These are phyloP conservation scores for Morpho deidamia DNA, from an alignment of 2,888 invertebrate genomes.

Conservation along the genomic window DNA sequence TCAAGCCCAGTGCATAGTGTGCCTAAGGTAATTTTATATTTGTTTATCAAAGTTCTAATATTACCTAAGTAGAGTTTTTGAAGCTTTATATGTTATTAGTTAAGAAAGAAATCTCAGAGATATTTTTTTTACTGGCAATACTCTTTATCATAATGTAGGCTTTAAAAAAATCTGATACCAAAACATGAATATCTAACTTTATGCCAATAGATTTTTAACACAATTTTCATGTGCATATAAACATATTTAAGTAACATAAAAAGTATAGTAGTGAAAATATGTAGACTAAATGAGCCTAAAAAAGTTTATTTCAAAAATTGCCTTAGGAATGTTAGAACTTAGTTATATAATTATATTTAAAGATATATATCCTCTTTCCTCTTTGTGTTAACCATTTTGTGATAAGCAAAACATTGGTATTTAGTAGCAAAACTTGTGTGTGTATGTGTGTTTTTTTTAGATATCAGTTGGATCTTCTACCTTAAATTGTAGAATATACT, in stretches of 20 bases:
- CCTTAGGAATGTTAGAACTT: neutral
- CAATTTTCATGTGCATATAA: no score
- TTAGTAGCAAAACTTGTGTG: constrained; percentile 12
- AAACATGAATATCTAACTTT: no score
- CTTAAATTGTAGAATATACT: neutral
- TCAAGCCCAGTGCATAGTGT: constrained; percentile 38
- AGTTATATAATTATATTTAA: neutral
- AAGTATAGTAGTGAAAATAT: no score
- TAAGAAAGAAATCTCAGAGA: no score
- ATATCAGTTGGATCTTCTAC: neutral
- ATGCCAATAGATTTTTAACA: no score
- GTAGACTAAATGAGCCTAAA: no score
- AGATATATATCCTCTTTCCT: constrained; percentile 16
- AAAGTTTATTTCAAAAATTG: no score
- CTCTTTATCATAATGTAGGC: no score
- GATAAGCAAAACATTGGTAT: constrained; percentile 53
- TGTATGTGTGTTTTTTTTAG: constrained; percentile 10
- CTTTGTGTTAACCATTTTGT: constrained; percentile 36
- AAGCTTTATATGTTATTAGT: no score
- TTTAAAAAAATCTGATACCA: no score
- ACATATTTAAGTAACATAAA: no score
- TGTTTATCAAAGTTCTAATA: neutral
- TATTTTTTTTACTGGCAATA: no score
- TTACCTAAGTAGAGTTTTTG: neutral
- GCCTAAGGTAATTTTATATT: constrained; percentile 51